Percentiles rank a stretch among this genome's conserved stretches.
These are phyloP conservation scores for Neoascia interrupta DNA, from an alignment of 2,888 invertebrate species.

Conservation along the genomic window DNA sequence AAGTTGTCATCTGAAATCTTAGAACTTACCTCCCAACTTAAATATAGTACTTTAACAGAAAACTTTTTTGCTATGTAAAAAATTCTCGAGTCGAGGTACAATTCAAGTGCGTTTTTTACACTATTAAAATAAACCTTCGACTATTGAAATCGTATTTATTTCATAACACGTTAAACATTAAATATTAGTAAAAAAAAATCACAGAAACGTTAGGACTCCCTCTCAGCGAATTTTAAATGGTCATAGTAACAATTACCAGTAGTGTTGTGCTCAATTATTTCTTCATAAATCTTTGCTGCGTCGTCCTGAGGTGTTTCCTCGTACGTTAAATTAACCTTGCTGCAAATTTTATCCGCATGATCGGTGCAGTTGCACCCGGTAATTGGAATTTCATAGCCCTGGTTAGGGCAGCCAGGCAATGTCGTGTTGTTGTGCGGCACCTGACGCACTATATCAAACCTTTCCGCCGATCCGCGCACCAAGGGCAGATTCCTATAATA, in stretches of 20 bases:
- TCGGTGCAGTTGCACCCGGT: slow-evolving; percentile 75
- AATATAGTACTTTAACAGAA: no score
- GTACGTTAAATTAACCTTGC: slow-evolving; percentile 75
- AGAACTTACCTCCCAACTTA: no score
- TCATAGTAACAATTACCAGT: slow-evolving; percentile 69
- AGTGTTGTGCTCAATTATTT: slow-evolving; percentile 73
- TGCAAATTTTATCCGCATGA: slow-evolving; percentile 57
- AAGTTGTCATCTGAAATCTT: no score
- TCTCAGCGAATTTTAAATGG: slow-evolving; percentile 66
- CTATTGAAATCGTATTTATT: no score
- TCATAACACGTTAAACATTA: no score
- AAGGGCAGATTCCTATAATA: slow-evolving; percentile 73
- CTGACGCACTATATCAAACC: slow-evolving; percentile 76
- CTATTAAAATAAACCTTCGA: no score
- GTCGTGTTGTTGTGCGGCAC: slow-evolving; percentile 65
- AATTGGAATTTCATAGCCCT: slow-evolving; percentile 76
- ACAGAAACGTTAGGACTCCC: no score
- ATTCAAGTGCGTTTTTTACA: no score
- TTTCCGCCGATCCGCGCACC: slow-evolving; percentile 72
- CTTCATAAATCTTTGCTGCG: slow-evolving; percentile 75
- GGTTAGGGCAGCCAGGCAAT: slow-evolving; percentile 60
- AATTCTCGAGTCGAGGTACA: no score
- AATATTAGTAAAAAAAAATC: no score
- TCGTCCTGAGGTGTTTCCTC: slow-evolving; percentile 72
- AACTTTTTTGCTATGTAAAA: no score